These are phyloP conservation scores for Beroe ovata DNA, from an alignment of 37 sponge, comb jelly and placozoan genomes.

Conservation along the genomic window DNA sequence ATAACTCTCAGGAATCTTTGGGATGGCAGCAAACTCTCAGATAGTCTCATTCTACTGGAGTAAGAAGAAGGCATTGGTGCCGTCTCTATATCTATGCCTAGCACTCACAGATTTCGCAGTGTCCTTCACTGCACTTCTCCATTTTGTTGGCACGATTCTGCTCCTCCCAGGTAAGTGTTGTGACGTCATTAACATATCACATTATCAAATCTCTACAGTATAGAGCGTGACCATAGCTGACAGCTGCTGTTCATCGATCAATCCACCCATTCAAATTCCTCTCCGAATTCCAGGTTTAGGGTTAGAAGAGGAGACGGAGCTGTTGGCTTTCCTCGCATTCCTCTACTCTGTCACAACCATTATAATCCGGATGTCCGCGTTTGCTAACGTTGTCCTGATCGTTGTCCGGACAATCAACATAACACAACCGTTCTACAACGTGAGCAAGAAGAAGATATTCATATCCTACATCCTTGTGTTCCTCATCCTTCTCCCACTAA, in stretches of 20 bases:
- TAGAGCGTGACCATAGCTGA: too few species aligned
- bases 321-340: not conserved
- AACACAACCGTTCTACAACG: conserved; percentile 13
- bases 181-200: not conserved
- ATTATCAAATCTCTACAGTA: too few species aligned
- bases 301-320: too few species aligned
- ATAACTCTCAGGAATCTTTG: conserved; percentile 27
- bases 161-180: not conserved
- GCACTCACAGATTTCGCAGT: conserved; percentile 4
- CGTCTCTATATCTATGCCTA: not conserved
- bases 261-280: too few species aligned
- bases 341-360: not conserved
- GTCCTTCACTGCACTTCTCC: conserved; percentile 8
- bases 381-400: conserved; percentile 22
- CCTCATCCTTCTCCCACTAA: not conserved
- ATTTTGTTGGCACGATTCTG: not conserved
- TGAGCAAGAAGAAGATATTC: not conserved
- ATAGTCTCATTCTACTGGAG: conserved; percentile 2
- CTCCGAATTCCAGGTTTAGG: too few species aligned
- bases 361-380: not conserved
- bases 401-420: conserved; percentile 35
- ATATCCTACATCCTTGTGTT: not conserved
- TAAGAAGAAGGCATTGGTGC: not conserved
- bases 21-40: not conserved
- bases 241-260: too few species aligned